A percentile compares a stretch with the other conserved stretches of the same genome.
These are phyloP conservation scores for Encarsia formosa DNA, from an alignment of 2,888 invertebrate species.

Conservation along the genomic window DNA sequence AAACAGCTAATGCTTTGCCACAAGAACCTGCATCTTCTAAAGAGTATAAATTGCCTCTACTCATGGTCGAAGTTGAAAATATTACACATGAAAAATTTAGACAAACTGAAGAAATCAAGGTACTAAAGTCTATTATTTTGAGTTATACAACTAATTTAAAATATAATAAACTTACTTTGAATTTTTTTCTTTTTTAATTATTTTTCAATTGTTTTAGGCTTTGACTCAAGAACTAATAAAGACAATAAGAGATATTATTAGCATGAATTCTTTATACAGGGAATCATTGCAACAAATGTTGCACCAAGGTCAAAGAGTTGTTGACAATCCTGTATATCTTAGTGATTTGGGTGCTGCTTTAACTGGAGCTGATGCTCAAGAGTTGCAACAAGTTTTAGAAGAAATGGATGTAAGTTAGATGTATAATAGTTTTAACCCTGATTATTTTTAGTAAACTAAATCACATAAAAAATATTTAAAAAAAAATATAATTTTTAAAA, in stretches of 20 bases:
- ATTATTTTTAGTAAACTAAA: too few relatives aligned
- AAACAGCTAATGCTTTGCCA: constrained; percentile 12
- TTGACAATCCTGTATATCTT: constrained; percentile 97
- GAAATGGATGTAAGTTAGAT: constrained; percentile 85
- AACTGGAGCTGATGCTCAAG: constrained; percentile 85
- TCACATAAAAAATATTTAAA: background rate
- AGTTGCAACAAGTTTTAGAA: constrained; percentile 89
- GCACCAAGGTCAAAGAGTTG: constrained; percentile 92
- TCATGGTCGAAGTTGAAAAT: constrained; percentile 95
- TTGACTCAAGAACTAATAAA: constrained; percentile 94
- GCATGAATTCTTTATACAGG: constrained; percentile 93
- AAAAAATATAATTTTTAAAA: background rate
- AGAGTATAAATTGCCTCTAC: constrained; percentile 54
- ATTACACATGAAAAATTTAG: constrained; percentile 81
- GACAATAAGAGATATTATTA: constrained; percentile 95
- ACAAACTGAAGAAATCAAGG: constrained; percentile 91
- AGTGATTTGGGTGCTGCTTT: constrained; percentile 95
- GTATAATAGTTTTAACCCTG: too few relatives aligned
- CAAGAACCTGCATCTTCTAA: background rate
- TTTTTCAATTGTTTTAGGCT: constrained; percentile 55
- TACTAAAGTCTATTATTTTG: constrained; percentile 35
- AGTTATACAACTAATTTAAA: constrained; percentile 2
- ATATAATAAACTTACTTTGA: background rate
- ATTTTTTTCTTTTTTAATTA: background rate
- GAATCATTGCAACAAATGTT: constrained; percentile 98